Conservation (phyloP, 2,888 invertebrate genomes). For the Orthonevra nobilis region DNA sequence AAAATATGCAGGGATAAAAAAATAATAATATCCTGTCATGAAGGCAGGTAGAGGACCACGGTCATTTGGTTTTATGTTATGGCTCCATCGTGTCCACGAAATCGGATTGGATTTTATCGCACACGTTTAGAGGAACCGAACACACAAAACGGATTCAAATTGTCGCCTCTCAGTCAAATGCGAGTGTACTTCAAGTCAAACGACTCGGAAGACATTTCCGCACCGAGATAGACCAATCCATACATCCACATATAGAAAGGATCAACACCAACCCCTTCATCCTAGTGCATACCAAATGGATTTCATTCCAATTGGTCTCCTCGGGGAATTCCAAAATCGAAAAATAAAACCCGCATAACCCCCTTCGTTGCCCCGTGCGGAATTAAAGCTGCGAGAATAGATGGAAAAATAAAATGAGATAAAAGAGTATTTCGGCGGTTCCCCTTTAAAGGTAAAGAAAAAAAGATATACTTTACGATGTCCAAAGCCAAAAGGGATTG, state of each 20-base stretch:
- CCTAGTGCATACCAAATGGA: slow-evolving; percentile 43
- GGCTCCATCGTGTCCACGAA: slow-evolving; percentile 62
- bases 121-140: slow-evolving; percentile 50
- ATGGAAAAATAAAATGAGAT: no score
- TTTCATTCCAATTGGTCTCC: slow-evolving; percentile 53
- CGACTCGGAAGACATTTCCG: slow-evolving; percentile 65
- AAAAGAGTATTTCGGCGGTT: no score
- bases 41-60: slow-evolving; percentile 17
- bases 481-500: slow-evolving; percentile 33
- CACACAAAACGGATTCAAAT: slow-evolving; percentile 43
- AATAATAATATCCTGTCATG: not conserved
- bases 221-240: slow-evolving; percentile 2
- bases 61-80: slow-evolving; percentile 60
- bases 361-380: no score
- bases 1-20: slow-evolving; percentile 17
- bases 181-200: slow-evolving; percentile 59
- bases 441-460: slow-evolving; percentile 24
- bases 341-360: slow-evolving; percentile 9
- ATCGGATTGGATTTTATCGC: slow-evolving; percentile 65
- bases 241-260: slow-evolving; percentile 36
- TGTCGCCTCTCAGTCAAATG: slow-evolving; percentile 44
- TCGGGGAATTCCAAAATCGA: slow-evolving; percentile 49
- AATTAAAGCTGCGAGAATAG: no score
- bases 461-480: slow-evolving; percentile 12
- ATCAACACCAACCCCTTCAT: slow-evolving; percentile 55